Conservation (phyloP, 2,888 invertebrate species). For the Leptinotarsa peninsularis region DNA sequence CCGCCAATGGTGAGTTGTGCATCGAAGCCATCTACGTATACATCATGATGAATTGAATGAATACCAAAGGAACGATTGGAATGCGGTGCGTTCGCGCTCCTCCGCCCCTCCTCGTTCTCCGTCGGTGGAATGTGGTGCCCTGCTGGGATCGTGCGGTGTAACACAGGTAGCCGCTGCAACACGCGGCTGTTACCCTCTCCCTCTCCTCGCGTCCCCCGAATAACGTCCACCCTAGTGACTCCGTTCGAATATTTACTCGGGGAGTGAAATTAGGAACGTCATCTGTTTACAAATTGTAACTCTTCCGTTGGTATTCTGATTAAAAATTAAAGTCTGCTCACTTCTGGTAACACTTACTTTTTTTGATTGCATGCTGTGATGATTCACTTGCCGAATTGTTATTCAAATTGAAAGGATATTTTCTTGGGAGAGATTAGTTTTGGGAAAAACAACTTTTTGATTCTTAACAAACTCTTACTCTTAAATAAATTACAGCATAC, state of each 20-base stretch:
- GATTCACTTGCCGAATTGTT: no score
- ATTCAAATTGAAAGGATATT: no score
- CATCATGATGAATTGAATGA: constrained; percentile 38
- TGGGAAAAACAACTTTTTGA: no score
- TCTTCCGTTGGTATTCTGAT: no score
- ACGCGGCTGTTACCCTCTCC: constrained; percentile 51
- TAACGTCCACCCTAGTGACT: constrained; percentile 33
- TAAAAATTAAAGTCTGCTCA: no score
- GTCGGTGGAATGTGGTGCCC: constrained; percentile 70
- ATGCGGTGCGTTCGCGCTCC: constrained; percentile 52
- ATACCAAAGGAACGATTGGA: constrained; percentile 32
- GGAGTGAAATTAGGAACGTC: no score
- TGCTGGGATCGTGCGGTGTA: constrained; percentile 66
- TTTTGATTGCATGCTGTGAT: no score
- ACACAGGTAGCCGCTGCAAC: constrained; percentile 61
- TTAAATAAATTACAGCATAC: no score
- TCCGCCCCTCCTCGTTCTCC: constrained; percentile 50
- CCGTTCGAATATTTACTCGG: constrained; percentile 13
- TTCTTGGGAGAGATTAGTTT: no score
- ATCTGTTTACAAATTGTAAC: no score
- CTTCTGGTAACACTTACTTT: no score
- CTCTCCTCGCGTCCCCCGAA: constrained; percentile 43
- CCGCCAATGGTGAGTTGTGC: constrained; percentile 1
- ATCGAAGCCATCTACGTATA: constrained; percentile 24
- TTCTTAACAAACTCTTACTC: no score